Evolutionary conservation across 1,140 invertebrate genomes (phyloP), one percentile per base, ranked within the genome.

Genomic region (Coenobita brevimanus): DNA sequence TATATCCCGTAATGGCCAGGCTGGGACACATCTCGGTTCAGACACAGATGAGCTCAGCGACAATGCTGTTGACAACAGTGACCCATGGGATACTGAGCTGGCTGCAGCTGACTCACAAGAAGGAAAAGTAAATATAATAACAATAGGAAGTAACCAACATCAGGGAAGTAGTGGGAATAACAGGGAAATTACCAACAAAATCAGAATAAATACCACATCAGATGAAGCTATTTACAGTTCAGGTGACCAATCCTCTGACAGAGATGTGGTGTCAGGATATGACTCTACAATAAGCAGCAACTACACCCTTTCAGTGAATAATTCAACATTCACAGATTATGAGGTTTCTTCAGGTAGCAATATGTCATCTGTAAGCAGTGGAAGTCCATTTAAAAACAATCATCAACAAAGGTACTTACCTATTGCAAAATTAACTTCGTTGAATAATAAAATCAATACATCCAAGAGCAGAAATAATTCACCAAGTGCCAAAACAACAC

Each of bases 21-120:
- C 57, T n/a, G 75, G 57, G 1, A 38, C 71, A 30, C 67, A 62
- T 2, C n/a, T 75, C 21, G 57, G 82, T 54, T 90, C 87, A 17
- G 89, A 90, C 41, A 85, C 89, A 1, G 89, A 90, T 69, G 89
- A 90, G 27, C 78, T 90, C 24, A 90, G 89, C 62, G 89, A 90
- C 78, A 90, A 90, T 78, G 89, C 89, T 17, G 79, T 90, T 50
- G 76, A 90, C 41, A 73, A 15, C 50, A 38, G 10, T 38, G 81
- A 83, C 54, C 24, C 30, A 1, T 86, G 83, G 79, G 89, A 89
- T 76, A 15, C 76, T n/a, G 6, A 67, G 3, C 46, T 27, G 30
- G 30, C 82, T 38, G 73, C 80, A 71, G 73, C 17, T 30, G 41
- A 60, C 13, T 30, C 41, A n/a, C 43, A 60, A 15, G 43, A 76